phyloP scores from a whole-genome alignment of 2,888 invertebrate genomes.

The Agonopterix subpropinquella region DNA sequence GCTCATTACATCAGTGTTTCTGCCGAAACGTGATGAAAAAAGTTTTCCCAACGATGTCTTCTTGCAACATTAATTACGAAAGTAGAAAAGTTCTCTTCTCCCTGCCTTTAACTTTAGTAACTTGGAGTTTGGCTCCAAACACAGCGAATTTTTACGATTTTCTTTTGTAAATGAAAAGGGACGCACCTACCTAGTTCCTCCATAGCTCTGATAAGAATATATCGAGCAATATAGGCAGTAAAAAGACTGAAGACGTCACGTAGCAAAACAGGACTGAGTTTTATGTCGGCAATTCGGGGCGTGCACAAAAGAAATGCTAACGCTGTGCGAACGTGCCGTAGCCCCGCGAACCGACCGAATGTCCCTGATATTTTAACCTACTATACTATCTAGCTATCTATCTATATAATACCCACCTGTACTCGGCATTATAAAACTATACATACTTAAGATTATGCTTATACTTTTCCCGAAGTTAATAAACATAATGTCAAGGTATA shows the following conservation, averaged over 20 bases:
- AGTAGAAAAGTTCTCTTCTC: constrained; percentile 44
- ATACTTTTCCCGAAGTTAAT: too few relatives aligned
- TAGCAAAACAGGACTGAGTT: constrained; percentile 66
- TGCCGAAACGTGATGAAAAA: constrained; percentile 64
- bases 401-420: not conserved
- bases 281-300: constrained; percentile 71
- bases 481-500: not conserved
- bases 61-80: constrained; percentile 70
- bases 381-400: constrained; percentile 7
- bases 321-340: constrained; percentile 53
- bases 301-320: constrained; percentile 72
- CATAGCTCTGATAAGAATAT: constrained; percentile 61
- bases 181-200: constrained; percentile 31
- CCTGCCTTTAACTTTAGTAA: constrained; percentile 37
- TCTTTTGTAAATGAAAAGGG: constrained; percentile 44
- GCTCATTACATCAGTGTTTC: constrained; percentile 59
- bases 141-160: constrained; percentile 58
- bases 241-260: constrained; percentile 63
- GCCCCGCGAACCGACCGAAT: constrained; percentile 19
- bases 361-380: constrained; percentile 13
- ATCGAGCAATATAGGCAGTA: constrained; percentile 59
- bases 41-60: constrained; percentile 64
- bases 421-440: not conserved
- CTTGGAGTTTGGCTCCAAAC: constrained; percentile 20
- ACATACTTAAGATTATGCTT: not conserved